Evolutionary conservation across 2,113 vertebrate genomes (phyloP).

Genomic region (Orthonyx spaldingii): DNA sequence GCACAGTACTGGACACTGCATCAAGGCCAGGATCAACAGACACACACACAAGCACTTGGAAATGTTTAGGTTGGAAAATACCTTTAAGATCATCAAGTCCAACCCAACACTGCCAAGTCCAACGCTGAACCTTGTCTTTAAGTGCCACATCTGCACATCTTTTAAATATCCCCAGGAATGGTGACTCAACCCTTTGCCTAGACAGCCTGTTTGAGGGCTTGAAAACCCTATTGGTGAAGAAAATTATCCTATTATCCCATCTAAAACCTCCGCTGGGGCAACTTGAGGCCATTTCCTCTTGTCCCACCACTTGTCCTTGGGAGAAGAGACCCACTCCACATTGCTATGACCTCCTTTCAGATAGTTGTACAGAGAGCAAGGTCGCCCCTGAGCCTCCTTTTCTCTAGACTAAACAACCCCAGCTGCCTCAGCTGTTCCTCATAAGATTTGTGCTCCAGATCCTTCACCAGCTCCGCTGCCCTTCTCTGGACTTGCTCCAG

Average conservation of each 20-base stretch:
- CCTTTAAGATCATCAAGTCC: not conserved
- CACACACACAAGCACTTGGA: too few species aligned
- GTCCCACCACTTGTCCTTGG: not conserved
- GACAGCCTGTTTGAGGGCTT: not conserved
- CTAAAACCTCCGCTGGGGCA: not conserved
- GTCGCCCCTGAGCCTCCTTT: not conserved
- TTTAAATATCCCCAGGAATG: not conserved
- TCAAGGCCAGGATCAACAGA: fast-evolving
- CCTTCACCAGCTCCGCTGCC: not conserved
- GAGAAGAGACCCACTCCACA: not conserved
- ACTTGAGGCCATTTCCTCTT: not conserved
- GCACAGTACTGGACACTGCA: fast-evolving
- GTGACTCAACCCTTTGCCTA: not conserved
- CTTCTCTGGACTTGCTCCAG: not conserved
- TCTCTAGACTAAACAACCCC: not conserved
- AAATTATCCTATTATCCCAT: not conserved
- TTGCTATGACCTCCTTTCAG: not conserved
- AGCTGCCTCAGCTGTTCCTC: not conserved
- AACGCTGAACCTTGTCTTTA: not conserved
- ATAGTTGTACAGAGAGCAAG: not conserved
- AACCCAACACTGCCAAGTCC: not conserved
- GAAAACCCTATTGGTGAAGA: not conserved
- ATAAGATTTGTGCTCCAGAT: not conserved
- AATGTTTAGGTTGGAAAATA: not conserved
- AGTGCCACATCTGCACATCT: not conserved